Evolutionary conservation across 2,888 invertebrate species (phyloP), one percentile per base, ranked within the genome.

Genomic region (Notodonta dromedarius): DNA sequence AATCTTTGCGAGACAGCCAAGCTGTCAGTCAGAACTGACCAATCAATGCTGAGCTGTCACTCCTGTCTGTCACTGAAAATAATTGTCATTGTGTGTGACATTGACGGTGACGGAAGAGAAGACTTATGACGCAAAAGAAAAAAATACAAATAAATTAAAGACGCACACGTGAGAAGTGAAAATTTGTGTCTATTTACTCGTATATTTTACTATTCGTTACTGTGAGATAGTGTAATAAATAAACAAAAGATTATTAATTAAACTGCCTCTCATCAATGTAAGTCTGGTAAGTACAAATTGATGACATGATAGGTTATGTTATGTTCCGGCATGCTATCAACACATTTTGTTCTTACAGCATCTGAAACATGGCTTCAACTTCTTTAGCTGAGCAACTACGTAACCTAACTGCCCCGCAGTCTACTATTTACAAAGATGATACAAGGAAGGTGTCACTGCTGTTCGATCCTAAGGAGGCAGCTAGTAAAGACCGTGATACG

Each of bases 391-490:
- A 96, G 72, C 98, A 98, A 90, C 91, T 98, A 46, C 94, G 95
- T 76, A 96, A 95, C 65, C 94, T 98, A 60, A 94, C 95, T 52
- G 95, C 95, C 3, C 98, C 98, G 0, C 97, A 98, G 85, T 96
- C 97, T 0, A 87, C 94, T 4, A 83, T 95, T 5, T 89, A 97
- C 44, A 88, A 94, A 58, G 96, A 96, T 78, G 95, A 95, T 61
- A 96, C 95, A 74, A 96, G 95, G 76, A 95, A 95, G 56, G 94
- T 96, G 12, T 99, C 99, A 0, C 94, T 99, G 71, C 90, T 99
- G 1, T 99, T 99, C 85, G 97, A 98, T 79, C 96, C 97, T 0
- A 97, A 96, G 81, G 98, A 98, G 87, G 99, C 99, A 0, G 98
- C 98, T 0, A 95, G 95, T 52, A 96, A 98, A 77, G 97, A 97